Evolutionary conservation across 2,888 invertebrate genomes (phyloP).

Genomic region (Ypsolopha sequella): DNA sequence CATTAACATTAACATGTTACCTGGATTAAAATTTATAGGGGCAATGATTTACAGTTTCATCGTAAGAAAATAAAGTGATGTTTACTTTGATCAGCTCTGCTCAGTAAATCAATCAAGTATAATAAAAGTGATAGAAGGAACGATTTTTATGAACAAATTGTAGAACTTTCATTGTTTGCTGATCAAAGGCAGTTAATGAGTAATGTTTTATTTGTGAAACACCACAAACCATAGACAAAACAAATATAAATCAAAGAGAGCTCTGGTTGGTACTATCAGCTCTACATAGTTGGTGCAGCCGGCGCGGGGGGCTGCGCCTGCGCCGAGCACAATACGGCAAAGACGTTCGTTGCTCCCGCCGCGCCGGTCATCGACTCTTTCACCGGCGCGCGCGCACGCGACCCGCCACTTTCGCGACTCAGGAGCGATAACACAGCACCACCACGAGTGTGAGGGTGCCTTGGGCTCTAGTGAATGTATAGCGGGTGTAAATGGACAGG

Average conservation of each 20-base stretch:
- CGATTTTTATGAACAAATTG: too few relatives aligned
- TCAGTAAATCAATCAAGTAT: too few relatives aligned
- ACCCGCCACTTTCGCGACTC: slow-evolving; percentile 53
- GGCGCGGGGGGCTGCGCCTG: slow-evolving; percentile 17
- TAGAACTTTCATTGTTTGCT: too few relatives aligned
- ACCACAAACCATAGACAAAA: not conserved
- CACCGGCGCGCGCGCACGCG: slow-evolving; percentile 55
- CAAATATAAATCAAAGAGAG: not conserved
- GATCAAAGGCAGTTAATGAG: too few relatives aligned
- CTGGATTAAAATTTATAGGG: too few relatives aligned
- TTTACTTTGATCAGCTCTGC: too few relatives aligned
- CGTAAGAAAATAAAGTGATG: too few relatives aligned
- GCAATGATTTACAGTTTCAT: too few relatives aligned
- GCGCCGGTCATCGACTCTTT: slow-evolving; percentile 61
- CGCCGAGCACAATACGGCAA: slow-evolving; percentile 44
- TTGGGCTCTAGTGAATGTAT: too few relatives aligned
- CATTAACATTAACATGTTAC: too few relatives aligned
- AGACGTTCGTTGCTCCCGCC: slow-evolving; percentile 68
- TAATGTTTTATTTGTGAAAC: not conserved
- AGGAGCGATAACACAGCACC: slow-evolving; percentile 33
- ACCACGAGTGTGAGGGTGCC: slow-evolving; percentile 9
- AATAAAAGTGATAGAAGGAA: too few relatives aligned
- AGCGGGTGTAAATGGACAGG: too few relatives aligned
- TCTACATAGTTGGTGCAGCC: slow-evolving; percentile 21
- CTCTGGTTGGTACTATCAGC: slow-evolving; percentile 17